These are phyloP conservation scores for Miopithecus talapoin DNA, from an alignment of 2,797 vertebrate genomes.

Conservation along the genomic window DNA sequence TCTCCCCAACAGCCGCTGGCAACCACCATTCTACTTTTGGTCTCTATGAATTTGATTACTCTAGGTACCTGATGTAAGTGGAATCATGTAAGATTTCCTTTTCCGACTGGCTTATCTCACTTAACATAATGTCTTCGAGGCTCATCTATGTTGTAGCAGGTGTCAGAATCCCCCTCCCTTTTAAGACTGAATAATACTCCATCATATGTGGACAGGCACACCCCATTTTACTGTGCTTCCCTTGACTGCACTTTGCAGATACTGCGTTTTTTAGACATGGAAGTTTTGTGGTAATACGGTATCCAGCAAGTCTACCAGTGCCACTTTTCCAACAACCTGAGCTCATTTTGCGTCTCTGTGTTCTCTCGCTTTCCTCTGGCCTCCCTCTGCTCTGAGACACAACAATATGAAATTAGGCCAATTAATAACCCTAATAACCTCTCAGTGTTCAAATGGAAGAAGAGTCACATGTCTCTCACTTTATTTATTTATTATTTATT, in stretches of 20 bases:
- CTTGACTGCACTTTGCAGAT: neutral
- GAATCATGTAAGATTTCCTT: neutral
- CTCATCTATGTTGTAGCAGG: fast-evolving
- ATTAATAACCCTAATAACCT: neutral
- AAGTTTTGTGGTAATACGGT: neutral
- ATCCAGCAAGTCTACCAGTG: neutral
- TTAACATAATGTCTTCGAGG: neutral
- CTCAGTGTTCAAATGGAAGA: neutral
- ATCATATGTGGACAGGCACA: fast-evolving
- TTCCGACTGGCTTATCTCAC: neutral
- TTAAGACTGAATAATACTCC: neutral
- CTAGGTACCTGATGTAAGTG: neutral
- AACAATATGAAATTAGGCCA: neutral
- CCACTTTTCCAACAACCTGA: neutral
- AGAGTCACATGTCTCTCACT: neutral
- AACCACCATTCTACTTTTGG: neutral
- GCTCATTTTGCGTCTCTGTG: neutral
- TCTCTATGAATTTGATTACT: neutral
- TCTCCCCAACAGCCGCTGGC: fast-evolving
- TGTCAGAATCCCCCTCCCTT: neutral
- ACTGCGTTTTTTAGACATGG: neutral
- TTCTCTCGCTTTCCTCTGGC: neutral
- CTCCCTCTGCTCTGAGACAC: neutral
- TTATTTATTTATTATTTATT: neutral
- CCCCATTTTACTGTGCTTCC: neutral